Evolutionary conservation across 2,113 vertebrate genomes (phyloP).

Genomic region (Rallus limicola): DNA sequence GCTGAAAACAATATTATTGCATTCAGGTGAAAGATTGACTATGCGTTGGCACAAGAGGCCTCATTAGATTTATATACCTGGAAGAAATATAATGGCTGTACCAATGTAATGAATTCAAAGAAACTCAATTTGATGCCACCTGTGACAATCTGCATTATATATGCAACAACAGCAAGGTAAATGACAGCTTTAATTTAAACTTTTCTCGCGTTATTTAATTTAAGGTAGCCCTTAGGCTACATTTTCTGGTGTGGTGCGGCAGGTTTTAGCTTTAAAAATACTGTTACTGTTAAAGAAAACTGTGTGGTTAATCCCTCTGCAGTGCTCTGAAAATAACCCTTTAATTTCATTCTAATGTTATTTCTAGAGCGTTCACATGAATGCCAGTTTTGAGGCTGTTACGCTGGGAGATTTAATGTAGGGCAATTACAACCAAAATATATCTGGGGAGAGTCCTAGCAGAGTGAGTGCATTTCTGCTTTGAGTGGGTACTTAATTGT

Average conservation of each 20-base stretch:
- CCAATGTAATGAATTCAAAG: not conserved
- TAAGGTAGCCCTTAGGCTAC: not conserved
- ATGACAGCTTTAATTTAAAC: conserved; percentile 39
- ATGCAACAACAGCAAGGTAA: conserved; percentile 11
- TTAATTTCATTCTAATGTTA: conserved; percentile 9
- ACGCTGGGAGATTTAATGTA: not conserved
- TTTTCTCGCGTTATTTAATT: conserved; percentile 25
- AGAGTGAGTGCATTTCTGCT: not conserved
- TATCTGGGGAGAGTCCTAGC: not conserved
- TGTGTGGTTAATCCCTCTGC: not conserved
- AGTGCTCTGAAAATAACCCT: conserved; percentile 20
- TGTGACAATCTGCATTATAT: not conserved
- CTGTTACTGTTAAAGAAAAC: conserved; percentile 11
- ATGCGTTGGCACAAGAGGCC: not conserved
- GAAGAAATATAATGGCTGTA: not conserved
- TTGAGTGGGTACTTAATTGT: not conserved
- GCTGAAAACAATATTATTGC: not conserved
- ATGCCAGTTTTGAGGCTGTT: not conserved
- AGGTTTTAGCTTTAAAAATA: conserved; percentile 21
- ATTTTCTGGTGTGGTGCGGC: not conserved
- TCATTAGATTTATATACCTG: conserved; percentile 17
- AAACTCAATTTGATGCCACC: not conserved
- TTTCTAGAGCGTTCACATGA: not conserved
- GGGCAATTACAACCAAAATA: not conserved
- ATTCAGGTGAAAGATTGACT: conserved; percentile 11